Evolutionary conservation across 2,113 vertebrate genomes (phyloP), one percentile per base, ranked within the genome.

Genomic region (Aphyosemion australe): DNA sequence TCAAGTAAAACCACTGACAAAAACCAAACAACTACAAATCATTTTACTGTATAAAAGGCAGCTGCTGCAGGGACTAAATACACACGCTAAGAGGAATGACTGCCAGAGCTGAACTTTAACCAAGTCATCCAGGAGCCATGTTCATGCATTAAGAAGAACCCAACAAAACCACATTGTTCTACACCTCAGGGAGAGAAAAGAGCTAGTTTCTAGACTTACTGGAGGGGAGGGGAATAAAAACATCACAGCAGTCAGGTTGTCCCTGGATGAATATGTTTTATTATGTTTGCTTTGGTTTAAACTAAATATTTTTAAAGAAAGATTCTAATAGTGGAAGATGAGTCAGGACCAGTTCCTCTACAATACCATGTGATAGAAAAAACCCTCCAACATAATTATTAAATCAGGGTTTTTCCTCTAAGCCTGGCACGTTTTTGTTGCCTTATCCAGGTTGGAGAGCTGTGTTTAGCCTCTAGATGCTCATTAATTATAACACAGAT

Each of bases 261-360:
- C 34, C 34, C 63, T 26, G 20, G 21, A 65, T 18, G 15, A 74
- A 26, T 50, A 47, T 1, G 10, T 43, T 87, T 86, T 79, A 84
- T 86, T 77, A 70, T 85, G 62, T 90, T 91, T 78, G 81, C 59
- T 55, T 78, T 91, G 82, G 84, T 86, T 69, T n/a, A 87, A 82
- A 80, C 32, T 34, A 50, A 8, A 19, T 80, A 53, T n/a, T n/a
- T n/a, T n/a, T 63, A 58, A 81, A 75, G 56, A 79, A 72, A 51
- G 47, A 69, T 73, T 65, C 72, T 82, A 84, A 75, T 61, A 18
- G 62, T 74, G 61, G 65, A 72, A 65, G 58, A 82, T 79, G 43
- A 11, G 12, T 64, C 58, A 41, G 66, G 78, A 39, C 39, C 52
- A 51, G 32, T 63, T 83, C 74, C 61, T 66, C 72, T 19, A 76